phyloP scores from a whole-genome alignment of 2,113 vertebrate genomes.

The Trichomycterus rosablanca region DNA sequence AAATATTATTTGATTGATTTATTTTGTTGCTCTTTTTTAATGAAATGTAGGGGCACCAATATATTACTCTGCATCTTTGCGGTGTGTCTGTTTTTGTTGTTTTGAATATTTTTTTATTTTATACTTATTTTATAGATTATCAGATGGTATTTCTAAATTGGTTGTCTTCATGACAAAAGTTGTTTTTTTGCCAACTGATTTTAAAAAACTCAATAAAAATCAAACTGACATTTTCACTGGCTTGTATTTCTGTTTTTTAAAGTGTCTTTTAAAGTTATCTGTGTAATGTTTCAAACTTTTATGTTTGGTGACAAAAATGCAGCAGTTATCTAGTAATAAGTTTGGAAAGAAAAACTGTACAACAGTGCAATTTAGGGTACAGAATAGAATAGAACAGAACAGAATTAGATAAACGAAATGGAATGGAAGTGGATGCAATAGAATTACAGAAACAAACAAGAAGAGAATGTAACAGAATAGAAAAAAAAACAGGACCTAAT shows the following conservation, averaged over 20 bases:
- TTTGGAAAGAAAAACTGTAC: too few species aligned
- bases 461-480: too few species aligned
- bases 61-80: conserved; percentile 58
- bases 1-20: conserved; percentile 59
- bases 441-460: too few species aligned
- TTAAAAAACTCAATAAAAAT: conserved; percentile 69
- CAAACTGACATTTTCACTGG: conserved; percentile 60
- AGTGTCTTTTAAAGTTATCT: too few species aligned
- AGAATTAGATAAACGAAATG: too few species aligned
- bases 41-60: conserved; percentile 60
- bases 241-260: conserved; percentile 28
- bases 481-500: too few species aligned
- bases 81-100: conserved; percentile 47
- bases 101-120: conserved; percentile 61
- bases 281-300: too few species aligned
- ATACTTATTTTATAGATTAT: conserved; percentile 63
- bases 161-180: conserved; percentile 71
- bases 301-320: too few species aligned
- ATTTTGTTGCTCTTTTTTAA: conserved; percentile 52
- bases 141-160: conserved; percentile 53
- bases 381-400: too few species aligned
- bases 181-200: conserved; percentile 70
- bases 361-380: too few species aligned
- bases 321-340: too few species aligned
- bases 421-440: too few species aligned